Evolutionary conservation across 2,888 invertebrate species (phyloP).

Genomic region (Phorcus lineatus): DNA sequence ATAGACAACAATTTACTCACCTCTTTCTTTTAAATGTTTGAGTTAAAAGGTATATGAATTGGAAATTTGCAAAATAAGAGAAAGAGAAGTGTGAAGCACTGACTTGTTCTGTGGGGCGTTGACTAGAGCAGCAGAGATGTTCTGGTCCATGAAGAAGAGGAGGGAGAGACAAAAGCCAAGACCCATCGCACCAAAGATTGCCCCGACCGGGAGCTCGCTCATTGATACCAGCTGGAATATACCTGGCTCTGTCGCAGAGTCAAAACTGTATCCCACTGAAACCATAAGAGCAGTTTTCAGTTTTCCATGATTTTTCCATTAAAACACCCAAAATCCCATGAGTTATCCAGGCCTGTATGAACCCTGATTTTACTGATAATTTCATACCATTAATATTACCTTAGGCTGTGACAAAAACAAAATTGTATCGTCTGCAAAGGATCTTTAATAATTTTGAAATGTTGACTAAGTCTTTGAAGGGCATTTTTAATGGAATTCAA

Average conservation of each 20-base stretch:
- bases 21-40: too few species aligned
- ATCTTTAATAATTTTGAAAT: neutral
- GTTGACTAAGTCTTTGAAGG: too few species aligned
- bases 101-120: conserved; percentile 81
- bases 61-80: neutral
- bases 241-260: conserved; percentile 28
- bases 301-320: too few species aligned
- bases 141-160: conserved; percentile 82
- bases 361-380: too few species aligned
- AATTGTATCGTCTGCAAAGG: neutral
- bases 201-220: conserved; percentile 65
- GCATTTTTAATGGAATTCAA: too few species aligned
- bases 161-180: conserved; percentile 81
- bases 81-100: conserved; percentile 46
- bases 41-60: too few species aligned
- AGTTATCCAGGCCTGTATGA: too few species aligned
- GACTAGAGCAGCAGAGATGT: conserved; percentile 80
- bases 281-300: too few species aligned
- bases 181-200: conserved; percentile 77
- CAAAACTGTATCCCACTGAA: conserved; percentile 63
- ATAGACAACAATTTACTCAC: too few species aligned
- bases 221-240: conserved; percentile 54
- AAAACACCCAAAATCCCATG: too few species aligned
- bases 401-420: neutral
- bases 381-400: too few species aligned